Conservation (phyloP, 2,113 vertebrate genomes). For the Cervus canadensis region DNA sequence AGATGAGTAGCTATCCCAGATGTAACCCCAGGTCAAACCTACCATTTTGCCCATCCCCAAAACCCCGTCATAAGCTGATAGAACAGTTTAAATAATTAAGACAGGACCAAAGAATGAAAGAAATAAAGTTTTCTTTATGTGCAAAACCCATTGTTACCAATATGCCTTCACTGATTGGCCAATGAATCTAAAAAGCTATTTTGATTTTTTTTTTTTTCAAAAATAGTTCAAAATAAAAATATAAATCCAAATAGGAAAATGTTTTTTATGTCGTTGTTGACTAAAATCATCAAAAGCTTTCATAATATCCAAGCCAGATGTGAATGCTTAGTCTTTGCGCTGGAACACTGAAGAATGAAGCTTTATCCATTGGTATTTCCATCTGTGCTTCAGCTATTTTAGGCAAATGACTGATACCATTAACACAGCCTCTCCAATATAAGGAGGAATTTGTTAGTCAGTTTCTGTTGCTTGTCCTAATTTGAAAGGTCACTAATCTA, state of each 20-base stretch:
- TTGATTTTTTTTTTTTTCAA: not conserved
- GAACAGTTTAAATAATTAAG: not conserved
- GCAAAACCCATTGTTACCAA: not conserved
- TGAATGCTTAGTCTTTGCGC: conserved; percentile 66
- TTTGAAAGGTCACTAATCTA: conserved; percentile 59
- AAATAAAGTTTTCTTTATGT: not conserved
- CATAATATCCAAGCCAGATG: conserved; percentile 37
- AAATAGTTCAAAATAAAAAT: not conserved
- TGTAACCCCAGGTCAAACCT: not conserved
- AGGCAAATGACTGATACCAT: not conserved
- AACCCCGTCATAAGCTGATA: not conserved
- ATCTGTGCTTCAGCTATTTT: conserved; percentile 37
- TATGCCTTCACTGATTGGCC: not conserved
- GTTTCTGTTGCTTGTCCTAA: conserved; percentile 35
- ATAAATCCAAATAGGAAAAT: not conserved
- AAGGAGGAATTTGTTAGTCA: conserved; percentile 28
- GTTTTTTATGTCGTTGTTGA: not conserved
- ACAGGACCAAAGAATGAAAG: not conserved
- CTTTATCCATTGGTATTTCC: conserved; percentile 73
- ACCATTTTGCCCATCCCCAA: not conserved
- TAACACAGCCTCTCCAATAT: not conserved
- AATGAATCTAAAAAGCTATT: not conserved
- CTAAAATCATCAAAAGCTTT: not conserved
- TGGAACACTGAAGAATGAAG: conserved; percentile 62
- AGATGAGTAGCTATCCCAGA: not conserved